phyloP scores from a whole-genome alignment of 2,113 vertebrate genomes.

The Rostratula benghalensis region DNA sequence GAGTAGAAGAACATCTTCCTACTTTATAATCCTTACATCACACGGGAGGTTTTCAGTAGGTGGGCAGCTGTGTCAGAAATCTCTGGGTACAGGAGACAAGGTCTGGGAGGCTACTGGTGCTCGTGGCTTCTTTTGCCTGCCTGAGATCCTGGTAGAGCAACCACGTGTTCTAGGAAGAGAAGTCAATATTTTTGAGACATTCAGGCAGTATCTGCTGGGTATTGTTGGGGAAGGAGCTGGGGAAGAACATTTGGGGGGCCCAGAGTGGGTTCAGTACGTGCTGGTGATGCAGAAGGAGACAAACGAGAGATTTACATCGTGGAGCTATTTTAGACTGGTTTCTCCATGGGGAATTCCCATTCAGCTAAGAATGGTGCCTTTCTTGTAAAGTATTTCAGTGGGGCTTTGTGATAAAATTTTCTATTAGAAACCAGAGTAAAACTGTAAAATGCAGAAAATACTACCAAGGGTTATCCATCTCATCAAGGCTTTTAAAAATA shows the following conservation, averaged over 20 bases:
- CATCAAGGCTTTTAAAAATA: background rate
- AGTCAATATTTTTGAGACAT: background rate
- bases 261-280: rapidly evolving
- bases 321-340: slow-evolving; percentile 6
- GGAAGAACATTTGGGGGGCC: background rate
- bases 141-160: background rate
- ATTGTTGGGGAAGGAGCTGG: background rate
- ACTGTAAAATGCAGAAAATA: background rate
- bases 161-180: background rate
- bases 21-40: background rate
- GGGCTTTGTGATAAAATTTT: background rate
- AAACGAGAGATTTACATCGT: background rate
- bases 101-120: background rate
- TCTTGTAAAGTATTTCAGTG: background rate
- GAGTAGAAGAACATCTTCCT: background rate
- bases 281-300: background rate
- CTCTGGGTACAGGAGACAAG: background rate
- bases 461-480: background rate
- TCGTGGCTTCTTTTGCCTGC: background rate
- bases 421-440: background rate
- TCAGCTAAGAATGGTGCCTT: background rate
- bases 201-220: background rate
- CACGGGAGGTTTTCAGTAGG: background rate
- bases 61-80: background rate
- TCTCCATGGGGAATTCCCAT: slow-evolving; percentile 3